Base-by-base conservation (phyloP, 1,140 invertebrate species). In the Elysia chlorotica region DNA sequence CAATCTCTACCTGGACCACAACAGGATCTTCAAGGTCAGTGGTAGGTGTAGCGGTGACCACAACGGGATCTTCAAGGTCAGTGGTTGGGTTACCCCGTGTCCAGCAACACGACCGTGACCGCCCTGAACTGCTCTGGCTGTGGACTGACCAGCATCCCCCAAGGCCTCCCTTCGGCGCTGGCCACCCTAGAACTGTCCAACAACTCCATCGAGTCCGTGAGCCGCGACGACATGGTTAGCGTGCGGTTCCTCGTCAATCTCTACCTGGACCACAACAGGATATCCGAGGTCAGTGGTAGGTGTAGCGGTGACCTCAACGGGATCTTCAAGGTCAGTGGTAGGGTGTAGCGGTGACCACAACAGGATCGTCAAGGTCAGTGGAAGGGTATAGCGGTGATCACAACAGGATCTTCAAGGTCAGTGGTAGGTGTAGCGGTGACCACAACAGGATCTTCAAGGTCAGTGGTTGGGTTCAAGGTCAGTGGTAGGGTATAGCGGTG, bases 71-170 rank as follows among this genome's bases (percentile, higher is more conserved):
- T n/a, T n/a, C n/a, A n/a, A n/a, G n/a, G n/a, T n/a, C n/a, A n/a
- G n/a, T n/a, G n/a, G n/a, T n/a, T n/a, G n/a, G n/a, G n/a, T n/a
- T n/a, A n/a, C n/a, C n/a, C n/a, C 1, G 61, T 84, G 23, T 71
- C 74, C 0, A n/a, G n/a, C n/a, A n/a, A n/a, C n/a, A n/a, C n/a
- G n/a, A n/a, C n/a, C n/a, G n/a, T n/a, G n/a, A n/a, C n/a, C 93
- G 92, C 66, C 91, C 96, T 28, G 93, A 95, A 82, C 92, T 94
- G 0, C 93, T 94, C 0, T 89, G 91, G 41, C 54, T 94, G 93
- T 0, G 92, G 93, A 36, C 88, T 97, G 21, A 90, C 89, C 65
- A 90, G 92, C 81, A 92, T 97, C 48, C 96, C 95, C 2, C 92
- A 92, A 67, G 92, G 93, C 56, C 88, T 97, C 37, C 95, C 95